Conservation (phyloP, 2,888 invertebrate genomes). For the Axea sp. region DNA sequence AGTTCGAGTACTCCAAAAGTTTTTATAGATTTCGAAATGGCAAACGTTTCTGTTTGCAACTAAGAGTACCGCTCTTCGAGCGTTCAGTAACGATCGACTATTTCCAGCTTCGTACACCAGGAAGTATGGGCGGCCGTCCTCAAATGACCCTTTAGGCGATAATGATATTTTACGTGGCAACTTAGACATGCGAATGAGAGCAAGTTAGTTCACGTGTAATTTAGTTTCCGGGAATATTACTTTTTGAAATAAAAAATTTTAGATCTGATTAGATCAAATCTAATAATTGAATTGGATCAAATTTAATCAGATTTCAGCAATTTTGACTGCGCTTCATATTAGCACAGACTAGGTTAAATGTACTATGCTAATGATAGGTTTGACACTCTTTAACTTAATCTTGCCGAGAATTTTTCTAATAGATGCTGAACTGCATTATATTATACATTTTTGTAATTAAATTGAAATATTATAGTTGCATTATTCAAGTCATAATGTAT, state of each 20-base stretch:
- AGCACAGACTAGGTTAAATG: too few species aligned
- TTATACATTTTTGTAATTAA: background rate
- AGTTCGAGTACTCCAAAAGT: conserved; percentile 64
- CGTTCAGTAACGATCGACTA: conserved; percentile 52
- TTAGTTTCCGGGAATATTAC: conserved; percentile 40
- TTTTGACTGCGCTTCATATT: conserved; percentile 4
- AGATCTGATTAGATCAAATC: conserved; percentile 3
- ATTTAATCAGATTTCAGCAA: conserved; percentile 22
- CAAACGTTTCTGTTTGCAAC: conserved; percentile 59
- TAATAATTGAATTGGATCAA: conserved; percentile 20
- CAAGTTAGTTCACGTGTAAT: conserved; percentile 51
- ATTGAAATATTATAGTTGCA: background rate
- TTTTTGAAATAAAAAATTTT: conserved; percentile 8
- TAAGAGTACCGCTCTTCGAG: conserved; percentile 40
- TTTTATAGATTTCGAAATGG: conserved; percentile 69
- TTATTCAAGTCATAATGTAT: conserved; percentile 8
- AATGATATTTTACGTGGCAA: conserved; percentile 57
- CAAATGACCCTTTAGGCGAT: conserved; percentile 60
- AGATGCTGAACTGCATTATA: too few species aligned
- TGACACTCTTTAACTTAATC: too few species aligned
- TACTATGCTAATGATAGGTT: too few species aligned
- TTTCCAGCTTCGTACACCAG: conserved; percentile 33
- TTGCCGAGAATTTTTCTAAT: too few species aligned
- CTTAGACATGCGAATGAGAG: conserved; percentile 51
- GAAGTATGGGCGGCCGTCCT: conserved; percentile 49